Conservation (phyloP, 2,888 invertebrate genomes). For the Pheosia tremula region DNA sequence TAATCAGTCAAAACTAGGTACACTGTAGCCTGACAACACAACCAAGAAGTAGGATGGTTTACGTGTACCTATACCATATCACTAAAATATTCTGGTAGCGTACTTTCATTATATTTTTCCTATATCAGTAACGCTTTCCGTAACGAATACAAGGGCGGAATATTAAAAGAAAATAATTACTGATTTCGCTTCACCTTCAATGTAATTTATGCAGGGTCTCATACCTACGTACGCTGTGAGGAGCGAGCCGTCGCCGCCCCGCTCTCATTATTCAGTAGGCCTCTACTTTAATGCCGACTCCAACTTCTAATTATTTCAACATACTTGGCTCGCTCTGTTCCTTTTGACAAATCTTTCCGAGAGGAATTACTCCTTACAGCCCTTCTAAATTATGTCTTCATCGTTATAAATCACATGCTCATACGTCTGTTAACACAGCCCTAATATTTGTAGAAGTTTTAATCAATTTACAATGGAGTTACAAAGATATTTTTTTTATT, state of each 20-base stretch:
- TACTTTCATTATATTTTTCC: slow-evolving; percentile 2
- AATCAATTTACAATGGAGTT: no score
- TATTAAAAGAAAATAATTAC: slow-evolving; percentile 27
- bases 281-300: slow-evolving; percentile 41
- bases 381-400: slow-evolving; percentile 31
- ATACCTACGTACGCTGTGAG: slow-evolving; percentile 14
- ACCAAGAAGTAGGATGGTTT: not conserved
- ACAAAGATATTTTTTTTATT: no score
- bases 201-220: slow-evolving; percentile 40
- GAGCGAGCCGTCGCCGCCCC: slow-evolving; percentile 12
- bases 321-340: slow-evolving; percentile 40
- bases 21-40: no score
- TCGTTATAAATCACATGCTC: slow-evolving; percentile 23
- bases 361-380: slow-evolving; percentile 32
- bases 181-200: slow-evolving; percentile 31
- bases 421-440: slow-evolving; percentile 15
- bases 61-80: not conserved
- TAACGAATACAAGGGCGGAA: slow-evolving; percentile 2
- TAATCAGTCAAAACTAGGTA: no score
- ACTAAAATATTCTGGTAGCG: not conserved
- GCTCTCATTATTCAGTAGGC: slow-evolving; percentile 46
- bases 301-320: slow-evolving; percentile 51
- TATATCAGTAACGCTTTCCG: not conserved
- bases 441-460: no score
- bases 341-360: slow-evolving; percentile 44